Evolutionary conservation across 1,140 invertebrate genomes (phyloP).

Genomic region (Diorhabda sublineata): DNA sequence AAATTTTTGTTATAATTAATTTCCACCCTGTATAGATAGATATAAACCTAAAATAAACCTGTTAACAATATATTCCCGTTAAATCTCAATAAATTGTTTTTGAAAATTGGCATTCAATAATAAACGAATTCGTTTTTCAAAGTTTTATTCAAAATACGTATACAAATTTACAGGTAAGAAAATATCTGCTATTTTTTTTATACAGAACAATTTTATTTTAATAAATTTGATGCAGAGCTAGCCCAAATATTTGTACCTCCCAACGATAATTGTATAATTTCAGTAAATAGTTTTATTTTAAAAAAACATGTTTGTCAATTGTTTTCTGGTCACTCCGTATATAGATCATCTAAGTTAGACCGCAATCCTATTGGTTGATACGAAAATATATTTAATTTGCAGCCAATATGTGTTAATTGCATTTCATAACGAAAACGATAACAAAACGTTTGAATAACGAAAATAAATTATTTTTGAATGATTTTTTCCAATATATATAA

Average conservation of each 20-base stretch:
- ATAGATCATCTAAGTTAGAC: neutral
- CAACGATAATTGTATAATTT: neutral
- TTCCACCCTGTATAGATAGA: no score
- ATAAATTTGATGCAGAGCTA: slow-evolving; percentile 18
- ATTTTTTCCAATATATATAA: no score
- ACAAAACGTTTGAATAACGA: no score
- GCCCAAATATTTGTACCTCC: slow-evolving; percentile 7
- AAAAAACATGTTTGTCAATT: neutral
- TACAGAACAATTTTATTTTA: neutral
- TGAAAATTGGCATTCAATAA: neutral
- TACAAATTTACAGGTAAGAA: neutral
- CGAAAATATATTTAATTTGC: no score
- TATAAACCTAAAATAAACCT: no score
- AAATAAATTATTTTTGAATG: no score
- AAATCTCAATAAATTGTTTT: no score
- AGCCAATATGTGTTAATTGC: no score
- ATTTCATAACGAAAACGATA: no score
- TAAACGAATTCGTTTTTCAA: neutral
- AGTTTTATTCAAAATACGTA: slow-evolving; percentile 16
- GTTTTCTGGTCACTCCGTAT: neutral
- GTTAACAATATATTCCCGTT: no score
- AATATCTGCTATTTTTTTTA: neutral
- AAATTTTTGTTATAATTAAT: no score
- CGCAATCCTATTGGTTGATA: no score
- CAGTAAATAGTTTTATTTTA: neutral